phyloP scores from a whole-genome alignment of 2,113 vertebrate species.

The Telmatochromis brichardi region DNA sequence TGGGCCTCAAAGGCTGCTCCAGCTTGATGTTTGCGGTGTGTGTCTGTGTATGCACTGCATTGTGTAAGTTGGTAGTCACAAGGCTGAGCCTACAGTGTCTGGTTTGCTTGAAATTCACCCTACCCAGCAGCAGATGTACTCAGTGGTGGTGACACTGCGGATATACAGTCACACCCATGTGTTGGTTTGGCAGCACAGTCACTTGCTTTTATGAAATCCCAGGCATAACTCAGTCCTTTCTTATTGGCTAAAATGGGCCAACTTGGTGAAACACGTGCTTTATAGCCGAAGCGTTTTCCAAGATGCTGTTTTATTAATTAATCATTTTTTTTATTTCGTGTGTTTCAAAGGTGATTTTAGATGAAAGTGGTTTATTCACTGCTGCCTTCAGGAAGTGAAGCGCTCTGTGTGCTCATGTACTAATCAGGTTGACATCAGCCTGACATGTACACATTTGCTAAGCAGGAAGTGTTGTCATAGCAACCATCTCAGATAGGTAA shows the following conservation, averaged over 20 bases:
- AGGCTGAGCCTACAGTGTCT: background rate
- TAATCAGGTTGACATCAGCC: conserved; percentile 19
- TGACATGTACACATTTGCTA: background rate
- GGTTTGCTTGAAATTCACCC: conserved; percentile 31
- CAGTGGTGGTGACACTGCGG: conserved; percentile 13
- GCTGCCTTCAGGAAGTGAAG: background rate
- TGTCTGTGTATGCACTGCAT: background rate
- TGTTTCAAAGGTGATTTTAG: background rate
- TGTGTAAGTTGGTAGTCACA: conserved; percentile 24
- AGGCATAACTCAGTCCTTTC: background rate
- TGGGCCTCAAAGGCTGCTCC: background rate
- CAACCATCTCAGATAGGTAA: conserved; percentile 18
- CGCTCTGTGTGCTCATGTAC: background rate
- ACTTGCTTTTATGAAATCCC: conserved; percentile 29
- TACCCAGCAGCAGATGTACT: conserved; percentile 34
- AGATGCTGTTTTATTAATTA: background rate
- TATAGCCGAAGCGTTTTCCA: background rate
- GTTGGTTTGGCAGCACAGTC: conserved; percentile 34
- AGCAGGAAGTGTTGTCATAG: conserved; percentile 42
- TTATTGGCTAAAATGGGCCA: background rate
- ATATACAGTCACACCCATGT: conserved; percentile 42
- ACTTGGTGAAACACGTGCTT: background rate
- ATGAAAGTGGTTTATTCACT: background rate
- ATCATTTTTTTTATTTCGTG: fast-evolving
- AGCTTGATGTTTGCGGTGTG: background rate